A percentile compares a stretch with the other conserved stretches of the same genome.
Evolutionary conservation across 1,140 invertebrate genomes (phyloP).

Genomic region (Bombus pascuorum): DNA sequence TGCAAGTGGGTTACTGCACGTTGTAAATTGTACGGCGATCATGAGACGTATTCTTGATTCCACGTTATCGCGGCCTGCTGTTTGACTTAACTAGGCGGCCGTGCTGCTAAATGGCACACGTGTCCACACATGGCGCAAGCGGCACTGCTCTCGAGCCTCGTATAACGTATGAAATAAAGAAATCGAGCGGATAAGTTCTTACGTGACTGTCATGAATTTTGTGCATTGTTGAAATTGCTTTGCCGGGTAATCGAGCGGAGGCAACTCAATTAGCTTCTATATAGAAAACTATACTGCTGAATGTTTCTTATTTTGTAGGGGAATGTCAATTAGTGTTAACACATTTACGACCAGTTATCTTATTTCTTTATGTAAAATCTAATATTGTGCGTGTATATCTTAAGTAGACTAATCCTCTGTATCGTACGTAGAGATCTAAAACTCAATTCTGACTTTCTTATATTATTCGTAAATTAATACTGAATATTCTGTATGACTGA

Average conservation of each 20-base stretch:
- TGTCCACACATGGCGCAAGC: conserved; percentile 57
- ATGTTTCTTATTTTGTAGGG: not conserved
- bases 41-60: conserved; percentile 50
- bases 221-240: not conserved
- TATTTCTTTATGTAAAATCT: too few species aligned
- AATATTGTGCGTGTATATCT: too few species aligned
- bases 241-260: not conserved
- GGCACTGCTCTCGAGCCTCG: conserved; percentile 6
- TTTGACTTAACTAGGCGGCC: conserved; percentile 67
- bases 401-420: too few species aligned
- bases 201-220: not conserved
- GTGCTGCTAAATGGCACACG: conserved; percentile 57
- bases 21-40: conserved; percentile 58
- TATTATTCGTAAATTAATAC: too few species aligned
- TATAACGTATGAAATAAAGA: conserved; percentile 30
- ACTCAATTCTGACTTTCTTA: too few species aligned
- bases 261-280: not conserved
- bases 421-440: too few species aligned
- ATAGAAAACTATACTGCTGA: not conserved
- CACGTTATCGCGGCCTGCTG: conserved; percentile 63
- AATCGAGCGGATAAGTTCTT: not conserved
- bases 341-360: too few species aligned
- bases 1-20: conserved; percentile 31
- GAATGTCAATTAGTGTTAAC: not conserved
- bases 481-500: too few species aligned